Evolutionary conservation across 2,797 vertebrate species (phyloP), one percentile per base, ranked within the genome.

Genomic region (Rhinogobio ventralis): DNA sequence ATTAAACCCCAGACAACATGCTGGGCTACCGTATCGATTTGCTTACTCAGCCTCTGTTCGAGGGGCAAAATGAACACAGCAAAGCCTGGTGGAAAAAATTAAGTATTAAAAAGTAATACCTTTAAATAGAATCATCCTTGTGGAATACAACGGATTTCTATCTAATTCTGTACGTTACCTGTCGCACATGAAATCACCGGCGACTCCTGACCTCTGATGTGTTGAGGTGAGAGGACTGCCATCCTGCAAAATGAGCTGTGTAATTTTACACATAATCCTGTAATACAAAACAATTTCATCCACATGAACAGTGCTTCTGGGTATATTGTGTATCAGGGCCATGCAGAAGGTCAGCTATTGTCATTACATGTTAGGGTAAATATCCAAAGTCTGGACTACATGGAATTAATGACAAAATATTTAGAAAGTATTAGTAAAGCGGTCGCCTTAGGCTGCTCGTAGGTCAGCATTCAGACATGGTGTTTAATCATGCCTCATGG

Each of bases 11-110:
- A 75, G 68, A 83, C 86, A 45, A 53, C 87, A 62, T 72, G 81
- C 88, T 89, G 91, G 78, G 83, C 71, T 20, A 53, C 84, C 68
- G 25, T 84, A 91, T 91, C 73, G 92, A 93, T 92, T 77, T 64
- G 79, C 90, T 51, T 81, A 74, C 69, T 85, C 77, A 83, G 86
- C 85, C 81, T 87, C 83, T 75, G 81, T 84, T 77, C 25, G 33
- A 64, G 66, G 23, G 49, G 71, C 13, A 72, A 71, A 62, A 79
- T 72, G 71, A 82, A 87, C 68, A 84, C 6, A 51, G 64, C 74
- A 51, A 69, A 87, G 79, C 78, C 79, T 64, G 49, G 79, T 71
- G 76, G 51, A 71, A 62, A 62, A 76, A 75, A 75, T 72, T 0
- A 62, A 28, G 53, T 68, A 53, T 77, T 77, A 77, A 77, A 68